Base-by-base conservation (phyloP, 1,140 invertebrate genomes). In the Propsilocerus akamusi region DNA sequence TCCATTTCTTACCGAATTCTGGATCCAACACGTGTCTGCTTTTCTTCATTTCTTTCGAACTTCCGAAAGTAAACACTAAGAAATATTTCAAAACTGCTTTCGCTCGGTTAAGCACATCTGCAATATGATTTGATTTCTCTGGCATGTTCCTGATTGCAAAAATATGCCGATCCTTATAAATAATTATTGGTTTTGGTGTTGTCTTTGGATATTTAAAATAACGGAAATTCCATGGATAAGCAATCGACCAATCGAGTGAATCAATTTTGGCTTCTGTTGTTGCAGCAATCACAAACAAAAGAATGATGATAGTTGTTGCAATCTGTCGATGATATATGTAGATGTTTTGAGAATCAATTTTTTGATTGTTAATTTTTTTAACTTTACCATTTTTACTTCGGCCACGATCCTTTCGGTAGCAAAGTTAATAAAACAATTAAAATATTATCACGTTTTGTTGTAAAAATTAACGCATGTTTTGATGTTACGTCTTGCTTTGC, bases 1-100 rank as follows among this genome's bases (percentile, higher is more conserved):
- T 50, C 2, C 55, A 47, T 26, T 49, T 51, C 22, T 55, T 53
- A 1, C 51, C 53, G 26, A 54, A 51, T 26, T 54, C 47, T 8
- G 56, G 56, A 41, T 57, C 54, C 14, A 57, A 54, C 10, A 51
- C 50, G 37, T 55, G 55, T 11, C 25, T 22, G n/a, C 28, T 24
- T 3, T 46, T 20, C 22, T 20, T 41, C 17, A 8, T 41, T 20
- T 41, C 34, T 41, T 41, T 20, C 1, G 17, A 5, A 20, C 14
- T 41, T 20, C 34, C 34, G 22, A 41, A 20, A 7, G 34, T 20
- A 41, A 41, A 14, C 22, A 14, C 52, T 51, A 4, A 48, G 52
- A 25, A 52, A 53, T 10, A 25, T 41, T 11, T 53, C 47, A 48
- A 54, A 53, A 24, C 53, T 51, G 10, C 55, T n/a, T 23, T 55